Evolutionary conservation across 1,140 invertebrate genomes (phyloP).

Genomic region (Phymorhynchus buccinoides): DNA sequence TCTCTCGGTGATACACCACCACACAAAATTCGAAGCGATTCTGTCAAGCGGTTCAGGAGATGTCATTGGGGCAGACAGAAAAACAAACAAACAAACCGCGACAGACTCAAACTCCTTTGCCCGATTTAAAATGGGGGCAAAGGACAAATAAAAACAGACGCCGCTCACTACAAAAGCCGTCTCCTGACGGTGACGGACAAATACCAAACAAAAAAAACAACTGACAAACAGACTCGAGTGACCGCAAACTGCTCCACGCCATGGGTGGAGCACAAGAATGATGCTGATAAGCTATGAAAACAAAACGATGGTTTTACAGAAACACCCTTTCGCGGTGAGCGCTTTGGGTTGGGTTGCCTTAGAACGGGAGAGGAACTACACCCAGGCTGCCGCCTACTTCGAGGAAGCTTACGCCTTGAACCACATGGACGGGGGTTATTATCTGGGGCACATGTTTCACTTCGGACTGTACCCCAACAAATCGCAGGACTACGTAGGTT

Average conservation of each 20-base stretch:
- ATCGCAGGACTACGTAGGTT: conserved; percentile 56
- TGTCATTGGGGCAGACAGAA: too few species aligned
- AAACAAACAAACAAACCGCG: too few species aligned
- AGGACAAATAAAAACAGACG: too few species aligned
- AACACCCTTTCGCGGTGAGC: conserved; percentile 60
- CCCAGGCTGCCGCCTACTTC: conserved; percentile 59
- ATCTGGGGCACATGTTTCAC: conserved; percentile 63
- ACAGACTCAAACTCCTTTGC: too few species aligned
- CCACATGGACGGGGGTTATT: conserved; percentile 63
- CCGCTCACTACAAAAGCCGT: too few species aligned
- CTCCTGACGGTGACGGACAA: too few species aligned
- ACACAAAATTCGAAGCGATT: too few species aligned
- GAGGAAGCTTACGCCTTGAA: conserved; percentile 55
- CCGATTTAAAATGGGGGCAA: too few species aligned
- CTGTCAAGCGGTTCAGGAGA: too few species aligned
- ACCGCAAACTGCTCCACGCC: too few species aligned
- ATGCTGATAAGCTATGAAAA: neutral
- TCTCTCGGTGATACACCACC: too few species aligned
- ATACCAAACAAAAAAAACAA: too few species aligned
- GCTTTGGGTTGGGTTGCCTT: conserved; percentile 68
- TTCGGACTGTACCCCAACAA: conserved; percentile 56
- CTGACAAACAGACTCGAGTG: neutral
- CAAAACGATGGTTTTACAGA: conserved; percentile 47
- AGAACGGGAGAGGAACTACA: conserved; percentile 56
- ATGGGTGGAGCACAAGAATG: neutral